phyloP scores from a whole-genome alignment of 2,888 invertebrate genomes.

The Proisotoma minuta region DNA sequence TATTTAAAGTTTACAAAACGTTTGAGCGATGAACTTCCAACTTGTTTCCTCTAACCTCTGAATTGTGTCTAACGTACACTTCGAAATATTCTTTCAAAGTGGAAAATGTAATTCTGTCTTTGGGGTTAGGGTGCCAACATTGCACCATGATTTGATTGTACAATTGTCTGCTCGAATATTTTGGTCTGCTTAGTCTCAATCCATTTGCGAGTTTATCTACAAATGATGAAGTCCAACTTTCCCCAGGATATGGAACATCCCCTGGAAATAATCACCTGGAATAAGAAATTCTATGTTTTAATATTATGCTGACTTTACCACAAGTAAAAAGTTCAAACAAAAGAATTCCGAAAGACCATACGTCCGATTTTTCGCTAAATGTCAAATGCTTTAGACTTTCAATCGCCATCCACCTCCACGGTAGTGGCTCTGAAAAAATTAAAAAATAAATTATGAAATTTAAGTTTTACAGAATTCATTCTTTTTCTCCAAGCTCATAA shows the following conservation, averaged over 20 bases:
- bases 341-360: background rate
- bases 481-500: no score
- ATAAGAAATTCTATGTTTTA: no score
- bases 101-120: background rate
- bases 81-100: background rate
- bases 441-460: background rate
- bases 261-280: conserved; percentile 13
- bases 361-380: background rate
- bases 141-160: background rate
- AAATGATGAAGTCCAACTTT: conserved; percentile 7
- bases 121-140: background rate
- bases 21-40: no score
- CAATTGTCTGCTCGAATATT: conserved; percentile 13
- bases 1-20: no score
- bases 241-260: conserved; percentile 11
- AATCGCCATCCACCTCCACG: conserved; percentile 17
- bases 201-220: conserved; percentile 10
- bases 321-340: background rate
- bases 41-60: no score
- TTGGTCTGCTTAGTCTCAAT: conserved; percentile 6
- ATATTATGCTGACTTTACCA: conserved; percentile 4
- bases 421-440: conserved; percentile 1
- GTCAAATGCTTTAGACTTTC: conserved; percentile 2
- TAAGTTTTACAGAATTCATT: background rate
- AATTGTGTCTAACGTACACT: no score